Conservation (phyloP, 2,888 invertebrate species). For the Pachycephus smyrnensis region DNA sequence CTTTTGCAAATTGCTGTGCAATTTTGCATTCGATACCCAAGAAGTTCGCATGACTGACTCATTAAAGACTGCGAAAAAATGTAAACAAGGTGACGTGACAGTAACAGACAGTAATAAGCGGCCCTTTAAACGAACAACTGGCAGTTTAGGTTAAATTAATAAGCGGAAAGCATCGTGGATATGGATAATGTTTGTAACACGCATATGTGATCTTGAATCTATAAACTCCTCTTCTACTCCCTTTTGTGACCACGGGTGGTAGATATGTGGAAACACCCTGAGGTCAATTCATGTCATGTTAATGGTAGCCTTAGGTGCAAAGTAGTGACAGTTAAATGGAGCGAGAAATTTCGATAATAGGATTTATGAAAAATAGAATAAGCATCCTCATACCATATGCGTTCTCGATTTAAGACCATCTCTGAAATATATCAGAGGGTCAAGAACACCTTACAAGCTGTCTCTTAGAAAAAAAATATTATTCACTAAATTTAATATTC, state of each 20-base stretch:
- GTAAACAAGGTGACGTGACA: background rate
- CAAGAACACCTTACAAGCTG: background rate
- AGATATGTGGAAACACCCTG: slow-evolving; percentile 32
- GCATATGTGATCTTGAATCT: background rate
- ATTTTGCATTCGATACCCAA: background rate
- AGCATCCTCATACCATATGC: background rate
- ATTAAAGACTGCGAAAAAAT: background rate
- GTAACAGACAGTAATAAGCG: background rate
- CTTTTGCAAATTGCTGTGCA: background rate
- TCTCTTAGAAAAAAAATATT: background rate
- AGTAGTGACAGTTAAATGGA: slow-evolving; percentile 34
- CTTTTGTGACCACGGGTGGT: slow-evolving; percentile 33
- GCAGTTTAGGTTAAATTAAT: background rate
- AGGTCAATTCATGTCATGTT: slow-evolving; percentile 35
- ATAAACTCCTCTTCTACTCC: background rate
- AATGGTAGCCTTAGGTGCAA: slow-evolving; percentile 34
- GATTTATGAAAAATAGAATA: slow-evolving; percentile 27
- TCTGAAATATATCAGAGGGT: background rate
- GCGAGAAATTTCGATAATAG: slow-evolving; percentile 30
- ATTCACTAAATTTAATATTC: background rate
- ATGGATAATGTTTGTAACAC: background rate
- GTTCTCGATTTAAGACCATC: background rate
- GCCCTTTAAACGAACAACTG: background rate
- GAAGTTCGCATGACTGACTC: background rate
- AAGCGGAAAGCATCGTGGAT: background rate